Base-by-base conservation (phyloP, 2,797 vertebrate species). In the Sebastes vulpes region DNA sequence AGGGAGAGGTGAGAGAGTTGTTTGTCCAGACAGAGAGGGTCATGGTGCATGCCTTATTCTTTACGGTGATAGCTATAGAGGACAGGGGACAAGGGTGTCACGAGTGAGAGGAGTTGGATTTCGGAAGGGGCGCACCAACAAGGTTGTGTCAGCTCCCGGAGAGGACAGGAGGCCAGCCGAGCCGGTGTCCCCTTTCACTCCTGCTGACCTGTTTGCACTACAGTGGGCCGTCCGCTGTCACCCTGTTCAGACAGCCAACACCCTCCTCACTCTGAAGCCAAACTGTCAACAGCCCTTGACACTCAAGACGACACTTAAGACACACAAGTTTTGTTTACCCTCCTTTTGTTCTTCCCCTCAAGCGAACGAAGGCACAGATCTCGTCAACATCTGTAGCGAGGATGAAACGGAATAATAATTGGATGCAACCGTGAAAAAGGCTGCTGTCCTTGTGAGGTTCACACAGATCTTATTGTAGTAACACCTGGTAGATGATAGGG, bases 401-500 rank as follows among this genome's bases (percentile, higher is more conserved):
- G 89, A 89, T 91, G 82, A 93, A 94, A 94, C 80, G 35, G 75
- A 90, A 90, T 88, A 79, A 84, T 89, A 90, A 92, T 89, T 85
- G 66, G 65, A 87, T 71, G 58, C 71, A 83, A 78, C 65, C 56
- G 63, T 66, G 66, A 77, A 83, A 87, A 79, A 77, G 73, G 79
- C 61, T 20, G 69, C 61, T 70, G 59, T 78, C 70, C 65, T 69
- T 59, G 28, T 56, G 26, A 73, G 9, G 63, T 73, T 80, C 61
- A 56, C 23, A 9, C 32, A 72, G 77, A 82, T 65, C 48, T 78
- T n/a, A 21, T 59, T 79, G 56, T 29, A 38, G 59, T 58, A 57
- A 66, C 79, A 61, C 53, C 59, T 74, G 35, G 38, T 50, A 38
- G 61, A 76, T 53, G 53, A 70, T 31, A 50, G n/a, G 42, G 2